A percentile compares a stretch with the other conserved stretches of the same genome.
Conservation (phyloP, 2,888 invertebrate genomes). For the Cryptocephalus primarius region DNA sequence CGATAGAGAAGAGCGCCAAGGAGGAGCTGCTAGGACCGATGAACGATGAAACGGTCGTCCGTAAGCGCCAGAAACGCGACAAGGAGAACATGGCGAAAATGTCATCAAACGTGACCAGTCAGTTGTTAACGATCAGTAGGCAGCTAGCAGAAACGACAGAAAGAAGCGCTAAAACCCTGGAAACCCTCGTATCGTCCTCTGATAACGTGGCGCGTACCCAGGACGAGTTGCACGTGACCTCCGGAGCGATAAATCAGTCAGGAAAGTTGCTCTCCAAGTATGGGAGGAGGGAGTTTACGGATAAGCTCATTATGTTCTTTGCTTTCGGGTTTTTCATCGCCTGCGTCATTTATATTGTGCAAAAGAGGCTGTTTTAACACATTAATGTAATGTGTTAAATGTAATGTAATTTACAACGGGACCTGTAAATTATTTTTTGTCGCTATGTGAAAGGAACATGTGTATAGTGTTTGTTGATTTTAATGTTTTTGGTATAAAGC, state of each 20-base stretch:
- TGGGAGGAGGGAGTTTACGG: slow-evolving; percentile 87
- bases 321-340: slow-evolving; percentile 82
- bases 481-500: too few relatives aligned
- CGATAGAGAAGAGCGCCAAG: slow-evolving; percentile 65
- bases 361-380: slow-evolving; percentile 70
- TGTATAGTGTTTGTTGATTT: too few relatives aligned
- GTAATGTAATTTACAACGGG: too few relatives aligned
- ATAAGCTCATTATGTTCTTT: slow-evolving; percentile 80
- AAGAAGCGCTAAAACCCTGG: slow-evolving; percentile 75
- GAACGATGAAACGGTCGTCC: slow-evolving; percentile 42
- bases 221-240: slow-evolving; percentile 75
- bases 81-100: slow-evolving; percentile 56
- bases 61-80: slow-evolving; percentile 55
- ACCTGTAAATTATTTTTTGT: too few relatives aligned
- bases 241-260: slow-evolving; percentile 78
- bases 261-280: slow-evolving; percentile 89
- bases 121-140: slow-evolving; percentile 71
- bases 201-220: slow-evolving; percentile 61
- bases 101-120: slow-evolving; percentile 73
- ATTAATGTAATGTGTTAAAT: not conserved
- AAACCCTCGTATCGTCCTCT: slow-evolving; percentile 61
- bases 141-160: slow-evolving; percentile 80
- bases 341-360: slow-evolving; percentile 86
- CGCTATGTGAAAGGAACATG: too few relatives aligned
- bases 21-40: slow-evolving; percentile 54